Percentiles rank a stretch among this genome's conserved stretches.
Evolutionary conservation across 2,113 vertebrate species (phyloP).

Genomic region (Xenopus laevis): DNA sequence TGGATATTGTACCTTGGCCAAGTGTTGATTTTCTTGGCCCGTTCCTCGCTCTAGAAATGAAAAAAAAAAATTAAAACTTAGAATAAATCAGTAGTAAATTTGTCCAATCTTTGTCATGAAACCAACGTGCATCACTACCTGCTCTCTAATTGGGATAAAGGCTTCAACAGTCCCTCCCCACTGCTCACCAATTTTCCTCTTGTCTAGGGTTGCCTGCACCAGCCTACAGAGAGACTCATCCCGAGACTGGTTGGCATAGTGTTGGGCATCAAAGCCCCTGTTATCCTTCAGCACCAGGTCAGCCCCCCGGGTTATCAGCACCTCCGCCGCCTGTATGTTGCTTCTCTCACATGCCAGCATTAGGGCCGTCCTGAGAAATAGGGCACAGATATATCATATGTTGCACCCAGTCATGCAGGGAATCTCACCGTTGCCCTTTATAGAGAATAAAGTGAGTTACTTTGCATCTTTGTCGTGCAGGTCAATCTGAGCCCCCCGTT

Average conservation of each 20-base stretch:
- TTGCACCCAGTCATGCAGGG: neutral
- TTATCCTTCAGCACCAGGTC: constrained; percentile 34
- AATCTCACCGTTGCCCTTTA: too few species aligned
- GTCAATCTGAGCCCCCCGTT: constrained; percentile 55
- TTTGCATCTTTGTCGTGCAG: constrained; percentile 56
- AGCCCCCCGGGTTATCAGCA: constrained; percentile 57
- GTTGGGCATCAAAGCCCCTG: constrained; percentile 43
- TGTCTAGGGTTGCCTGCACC: constrained; percentile 32
- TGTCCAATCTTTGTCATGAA: too few species aligned
- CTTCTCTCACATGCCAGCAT: constrained; percentile 57
- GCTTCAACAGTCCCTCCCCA: too few species aligned
- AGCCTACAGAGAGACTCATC: constrained; percentile 32
- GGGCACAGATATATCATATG: neutral
- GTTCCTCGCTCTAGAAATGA: too few species aligned
- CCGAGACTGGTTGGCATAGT: constrained; percentile 1
- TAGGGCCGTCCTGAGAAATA: constrained; percentile 57
- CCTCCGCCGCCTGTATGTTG: constrained; percentile 52
- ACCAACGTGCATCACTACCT: too few species aligned
- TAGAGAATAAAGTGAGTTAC: constrained; percentile 43
- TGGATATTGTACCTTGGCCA: too few species aligned
- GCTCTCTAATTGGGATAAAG: too few species aligned
- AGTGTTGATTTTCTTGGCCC: too few species aligned
- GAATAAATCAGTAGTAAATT: too few species aligned
- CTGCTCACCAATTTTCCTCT: constrained; percentile 25
- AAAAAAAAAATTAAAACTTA: too few species aligned